phyloP scores from a whole-genome alignment of 2,113 vertebrate genomes.

The Malurus elegans region DNA sequence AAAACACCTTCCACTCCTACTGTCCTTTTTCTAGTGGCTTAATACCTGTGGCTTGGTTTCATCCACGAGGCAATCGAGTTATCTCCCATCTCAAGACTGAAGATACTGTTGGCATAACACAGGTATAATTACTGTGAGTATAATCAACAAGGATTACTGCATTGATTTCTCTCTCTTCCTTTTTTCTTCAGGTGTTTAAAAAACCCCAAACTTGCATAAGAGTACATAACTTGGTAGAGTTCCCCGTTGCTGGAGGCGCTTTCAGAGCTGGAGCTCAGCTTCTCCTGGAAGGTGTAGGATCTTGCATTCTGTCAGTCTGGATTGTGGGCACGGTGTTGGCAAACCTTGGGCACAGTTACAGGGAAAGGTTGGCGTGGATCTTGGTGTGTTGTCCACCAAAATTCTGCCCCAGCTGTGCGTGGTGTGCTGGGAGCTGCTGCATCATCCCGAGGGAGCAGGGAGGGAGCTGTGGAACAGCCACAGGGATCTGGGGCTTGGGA shows the following conservation, averaged over 20 bases:
- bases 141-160: slow-evolving; percentile 32
- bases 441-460: neutral
- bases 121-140: slow-evolving; percentile 7
- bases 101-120: slow-evolving; percentile 37
- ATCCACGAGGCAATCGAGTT: neutral
- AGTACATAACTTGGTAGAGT: slow-evolving; percentile 35
- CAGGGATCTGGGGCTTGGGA: neutral
- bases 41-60: neutral
- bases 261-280: neutral
- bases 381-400: neutral
- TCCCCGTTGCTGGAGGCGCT: slow-evolving; percentile 41
- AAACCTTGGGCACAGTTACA: neutral
- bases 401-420: neutral
- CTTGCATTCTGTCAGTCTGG: neutral
- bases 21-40: neutral
- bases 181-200: slow-evolving; percentile 11
- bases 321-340: neutral
- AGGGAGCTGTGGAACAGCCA: neutral
- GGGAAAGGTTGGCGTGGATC: neutral
- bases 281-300: neutral
- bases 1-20: neutral
- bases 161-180: neutral
- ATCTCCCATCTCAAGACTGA: neutral
- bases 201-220: slow-evolving; percentile 52
- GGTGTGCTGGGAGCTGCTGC: neutral